phyloP scores from a whole-genome alignment of 1,140 invertebrate genomes.

The Leptinotarsa lineolata region DNA sequence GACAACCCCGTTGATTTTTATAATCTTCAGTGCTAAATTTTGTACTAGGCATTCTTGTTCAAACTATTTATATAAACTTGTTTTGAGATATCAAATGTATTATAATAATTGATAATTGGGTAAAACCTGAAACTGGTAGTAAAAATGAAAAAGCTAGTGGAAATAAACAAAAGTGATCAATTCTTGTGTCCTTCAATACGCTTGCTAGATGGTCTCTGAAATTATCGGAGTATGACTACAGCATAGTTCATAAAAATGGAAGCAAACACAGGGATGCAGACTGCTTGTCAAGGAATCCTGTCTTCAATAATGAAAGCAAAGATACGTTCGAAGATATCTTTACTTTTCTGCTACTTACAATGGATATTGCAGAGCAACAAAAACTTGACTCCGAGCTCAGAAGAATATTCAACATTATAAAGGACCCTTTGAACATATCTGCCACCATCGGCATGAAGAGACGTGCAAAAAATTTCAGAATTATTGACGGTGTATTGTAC shows the following conservation, averaged over 20 bases:
- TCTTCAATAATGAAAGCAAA: not conserved
- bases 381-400: not conserved
- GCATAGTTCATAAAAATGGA: constrained; percentile 42
- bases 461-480: not conserved
- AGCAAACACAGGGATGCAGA: constrained; percentile 45
- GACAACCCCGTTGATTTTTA: too few relatives aligned
- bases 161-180: too few relatives aligned
- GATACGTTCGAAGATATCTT: not conserved
- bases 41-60: too few relatives aligned
- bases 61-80: too few relatives aligned
- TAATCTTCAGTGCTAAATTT: too few relatives aligned
- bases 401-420: not conserved
- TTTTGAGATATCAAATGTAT: too few relatives aligned
- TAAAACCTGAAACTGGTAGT: too few relatives aligned
- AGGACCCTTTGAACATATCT: not conserved
- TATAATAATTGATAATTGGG: too few relatives aligned
- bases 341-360: not conserved
- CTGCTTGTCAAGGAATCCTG: constrained; percentile 42
- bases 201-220: constrained; percentile 50
- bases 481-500: not conserved
- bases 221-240: constrained; percentile 42
- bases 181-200: too few relatives aligned
- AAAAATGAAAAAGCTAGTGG: too few relatives aligned
- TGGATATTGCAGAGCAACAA: not conserved
- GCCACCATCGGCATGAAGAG: not conserved